These are phyloP conservation scores for Ifrita kowaldi DNA, from an alignment of 2,113 vertebrate species.

Conservation along the genomic window DNA sequence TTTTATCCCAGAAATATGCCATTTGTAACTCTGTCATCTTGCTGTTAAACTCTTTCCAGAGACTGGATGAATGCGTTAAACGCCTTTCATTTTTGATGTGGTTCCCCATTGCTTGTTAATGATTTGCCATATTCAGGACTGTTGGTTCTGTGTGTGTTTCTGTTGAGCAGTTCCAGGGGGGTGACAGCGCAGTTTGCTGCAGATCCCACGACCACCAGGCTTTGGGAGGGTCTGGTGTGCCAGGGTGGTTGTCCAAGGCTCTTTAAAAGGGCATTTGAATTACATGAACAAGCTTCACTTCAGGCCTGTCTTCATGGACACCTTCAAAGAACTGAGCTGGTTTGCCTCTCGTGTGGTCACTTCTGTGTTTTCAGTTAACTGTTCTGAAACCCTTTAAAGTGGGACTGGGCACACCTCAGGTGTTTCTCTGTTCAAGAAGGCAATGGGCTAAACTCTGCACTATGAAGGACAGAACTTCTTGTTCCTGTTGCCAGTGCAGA, in stretches of 20 bases:
- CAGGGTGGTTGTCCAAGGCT: neutral
- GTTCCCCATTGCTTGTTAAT: rapidly evolving
- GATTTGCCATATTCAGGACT: neutral
- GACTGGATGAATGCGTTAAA: neutral
- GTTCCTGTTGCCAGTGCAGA: neutral
- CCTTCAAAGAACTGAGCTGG: neutral
- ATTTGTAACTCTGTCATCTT: neutral
- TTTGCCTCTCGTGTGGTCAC: neutral
- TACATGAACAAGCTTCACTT: neutral
- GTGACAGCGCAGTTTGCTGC: neutral
- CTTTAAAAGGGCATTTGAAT: neutral
- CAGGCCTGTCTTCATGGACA: neutral
- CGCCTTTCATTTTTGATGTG: neutral
- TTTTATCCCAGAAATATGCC: neutral
- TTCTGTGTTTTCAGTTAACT: neutral
- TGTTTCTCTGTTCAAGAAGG: neutral
- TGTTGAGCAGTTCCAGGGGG: neutral
- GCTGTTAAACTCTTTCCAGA: neutral
- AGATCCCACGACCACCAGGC: neutral
- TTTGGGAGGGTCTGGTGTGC: neutral
- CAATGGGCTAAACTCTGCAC: neutral
- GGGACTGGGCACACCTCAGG: neutral
- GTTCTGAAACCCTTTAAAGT: neutral
- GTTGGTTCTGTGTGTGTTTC: neutral
- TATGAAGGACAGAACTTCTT: neutral